These are phyloP conservation scores for Leptinotarsa juncta DNA, from an alignment of 2,888 invertebrate genomes.

Conservation along the genomic window DNA sequence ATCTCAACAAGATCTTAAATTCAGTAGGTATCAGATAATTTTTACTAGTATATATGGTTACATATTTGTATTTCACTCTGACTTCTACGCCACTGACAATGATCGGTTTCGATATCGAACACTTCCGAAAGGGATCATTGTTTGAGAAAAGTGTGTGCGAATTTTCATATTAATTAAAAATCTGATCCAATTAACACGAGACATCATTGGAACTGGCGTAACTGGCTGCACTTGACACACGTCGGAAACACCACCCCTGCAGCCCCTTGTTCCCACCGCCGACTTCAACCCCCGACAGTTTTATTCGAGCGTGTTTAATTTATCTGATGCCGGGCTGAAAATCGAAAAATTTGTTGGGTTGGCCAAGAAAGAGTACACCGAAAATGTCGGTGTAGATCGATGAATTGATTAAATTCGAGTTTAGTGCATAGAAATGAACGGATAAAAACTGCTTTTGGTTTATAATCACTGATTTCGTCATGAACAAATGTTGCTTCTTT, in stretches of 20 bases:
- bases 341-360: constrained; percentile 34
- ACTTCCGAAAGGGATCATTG: constrained; percentile 43
- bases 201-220: constrained; percentile 61
- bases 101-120: constrained; percentile 22
- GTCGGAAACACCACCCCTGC: constrained; percentile 60
- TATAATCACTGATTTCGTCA: too few relatives aligned
- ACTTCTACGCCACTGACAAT: not conserved
- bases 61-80: too few relatives aligned
- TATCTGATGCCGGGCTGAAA: constrained; percentile 46
- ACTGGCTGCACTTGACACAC: constrained; percentile 66
- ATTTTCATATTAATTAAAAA: constrained; percentile 68
- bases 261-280: constrained; percentile 44
- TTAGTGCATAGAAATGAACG: too few relatives aligned
- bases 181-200: constrained; percentile 66
- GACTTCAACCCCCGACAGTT: constrained; percentile 40
- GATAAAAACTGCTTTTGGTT: too few relatives aligned
- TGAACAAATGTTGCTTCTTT: too few relatives aligned
- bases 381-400: constrained; percentile 27
- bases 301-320: constrained; percentile 52
- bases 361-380: constrained; percentile 18
- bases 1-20: too few relatives aligned
- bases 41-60: too few relatives aligned
- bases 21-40: too few relatives aligned
- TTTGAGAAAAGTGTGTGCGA: constrained; percentile 56
- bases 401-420: not conserved